Conservation (phyloP, 2,797 vertebrate species). For the Aldrovandia affinis region DNA sequence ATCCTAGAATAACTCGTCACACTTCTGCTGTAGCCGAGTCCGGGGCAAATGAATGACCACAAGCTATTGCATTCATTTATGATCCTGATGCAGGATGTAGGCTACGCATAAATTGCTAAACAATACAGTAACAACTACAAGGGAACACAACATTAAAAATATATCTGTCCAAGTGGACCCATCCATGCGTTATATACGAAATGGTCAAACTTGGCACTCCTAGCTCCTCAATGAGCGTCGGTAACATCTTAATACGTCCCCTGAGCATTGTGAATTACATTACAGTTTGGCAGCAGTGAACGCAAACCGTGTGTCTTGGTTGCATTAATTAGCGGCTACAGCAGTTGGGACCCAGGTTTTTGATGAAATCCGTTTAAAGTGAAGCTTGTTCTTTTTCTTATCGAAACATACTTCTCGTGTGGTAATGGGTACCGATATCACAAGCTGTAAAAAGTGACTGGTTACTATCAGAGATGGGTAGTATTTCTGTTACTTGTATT, state of each 20-base stretch:
- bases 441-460: conserved; percentile 14
- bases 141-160: neutral
- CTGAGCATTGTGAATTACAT: neutral
- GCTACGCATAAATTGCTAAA: neutral
- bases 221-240: neutral
- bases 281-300: conserved; percentile 8
- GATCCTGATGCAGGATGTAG: neutral
- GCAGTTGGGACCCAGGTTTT: neutral
- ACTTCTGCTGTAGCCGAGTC: neutral
- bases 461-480: neutral
- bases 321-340: neutral
- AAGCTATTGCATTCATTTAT: neutral
- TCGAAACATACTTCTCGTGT: conserved; percentile 29
- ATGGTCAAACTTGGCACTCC: neutral
- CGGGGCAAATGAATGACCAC: neutral
- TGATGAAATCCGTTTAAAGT: conserved; percentile 16
- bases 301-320: conserved; percentile 6
- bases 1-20: neutral
- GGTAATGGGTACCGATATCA: conserved; percentile 6
- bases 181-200: neutral
- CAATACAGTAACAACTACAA: neutral
- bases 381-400: neutral
- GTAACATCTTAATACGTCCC: neutral
- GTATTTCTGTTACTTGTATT: no score
- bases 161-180: neutral